These are phyloP conservation scores for Protobothrops mucrosquamatus DNA, from an alignment of 2,113 vertebrate genomes.

Conservation along the genomic window DNA sequence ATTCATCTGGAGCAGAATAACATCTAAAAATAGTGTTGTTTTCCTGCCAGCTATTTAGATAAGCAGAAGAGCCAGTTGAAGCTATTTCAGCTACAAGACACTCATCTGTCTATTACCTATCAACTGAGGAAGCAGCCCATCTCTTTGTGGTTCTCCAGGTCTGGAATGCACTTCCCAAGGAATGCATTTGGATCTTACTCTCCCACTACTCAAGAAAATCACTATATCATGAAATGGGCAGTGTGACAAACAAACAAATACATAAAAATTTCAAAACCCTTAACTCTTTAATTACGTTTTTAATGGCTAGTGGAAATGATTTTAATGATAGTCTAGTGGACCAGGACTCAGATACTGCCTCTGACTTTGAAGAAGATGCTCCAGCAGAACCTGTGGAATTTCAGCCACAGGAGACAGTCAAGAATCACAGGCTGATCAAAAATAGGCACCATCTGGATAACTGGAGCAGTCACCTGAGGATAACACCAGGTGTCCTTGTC, in stretches of 20 bases:
- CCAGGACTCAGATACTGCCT: neutral
- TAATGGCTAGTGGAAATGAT: neutral
- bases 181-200: neutral
- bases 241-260: neutral
- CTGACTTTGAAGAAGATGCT: neutral
- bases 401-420: neutral
- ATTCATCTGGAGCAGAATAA: neutral
- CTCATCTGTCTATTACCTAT: neutral
- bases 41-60: neutral
- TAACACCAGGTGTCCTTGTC: neutral
- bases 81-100: neutral
- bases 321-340: neutral
- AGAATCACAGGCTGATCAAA: neutral
- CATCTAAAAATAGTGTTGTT: neutral
- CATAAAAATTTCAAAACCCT: neutral
- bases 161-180: neutral
- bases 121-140: neutral
- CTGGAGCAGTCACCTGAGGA: neutral
- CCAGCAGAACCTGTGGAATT: neutral
- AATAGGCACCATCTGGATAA: neutral
- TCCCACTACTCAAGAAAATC: neutral
- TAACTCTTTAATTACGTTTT: neutral
- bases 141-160: neutral
- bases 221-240: neutral
- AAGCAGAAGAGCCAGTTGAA: neutral